Evolutionary conservation across 2,888 invertebrate species (phyloP), one percentile per base, ranked within the genome.

Genomic region (Prenolepis imparis): DNA sequence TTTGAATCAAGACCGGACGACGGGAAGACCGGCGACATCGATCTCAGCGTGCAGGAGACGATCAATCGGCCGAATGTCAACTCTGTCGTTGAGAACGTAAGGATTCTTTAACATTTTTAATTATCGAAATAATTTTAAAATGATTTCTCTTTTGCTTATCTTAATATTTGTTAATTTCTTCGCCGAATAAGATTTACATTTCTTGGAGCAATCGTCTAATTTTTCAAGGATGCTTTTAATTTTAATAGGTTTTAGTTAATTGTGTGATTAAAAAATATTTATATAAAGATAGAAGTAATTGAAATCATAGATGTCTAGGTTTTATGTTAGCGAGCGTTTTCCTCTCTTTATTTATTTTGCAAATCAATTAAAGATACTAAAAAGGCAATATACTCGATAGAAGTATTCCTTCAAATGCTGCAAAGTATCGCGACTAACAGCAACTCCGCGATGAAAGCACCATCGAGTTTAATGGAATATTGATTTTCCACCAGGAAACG

Each of bases 11-110:
- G 93, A 61, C 92, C 93, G 5, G 92, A 93, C 57, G 93, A 93
- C 41, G 89, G 89, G 44, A 90, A 90, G 59, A 90, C 89, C 1
- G 91, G 90, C 32, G 90, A 91, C 21, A 82, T 88, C 24, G 94
- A 94, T 87, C 91, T 94, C 21, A 91, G 84, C 18, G 93, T 93
- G 12, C 94, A 94, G 74, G 94, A 93, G 63, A 93, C 94, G 52
- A 91, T 93, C 6, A 90, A 93, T 80, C 91, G 93, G 68, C 94
- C 94, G 9, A 93, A 87, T 78, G 90, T 94, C 63, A 93, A 93
- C 85, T 92, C 92, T 12, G 90, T 92, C 6, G 89, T 90, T 24
- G 92, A 93, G 64, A 91, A 91, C 68, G 93, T 93, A 86, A 91
- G 93, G 70, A 36, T 55, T 39, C 11, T 24, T 61, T 74, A 48